Evolutionary conservation across 2,888 invertebrate genomes (phyloP).

Genomic region (Agonopterix alstromeriana): DNA sequence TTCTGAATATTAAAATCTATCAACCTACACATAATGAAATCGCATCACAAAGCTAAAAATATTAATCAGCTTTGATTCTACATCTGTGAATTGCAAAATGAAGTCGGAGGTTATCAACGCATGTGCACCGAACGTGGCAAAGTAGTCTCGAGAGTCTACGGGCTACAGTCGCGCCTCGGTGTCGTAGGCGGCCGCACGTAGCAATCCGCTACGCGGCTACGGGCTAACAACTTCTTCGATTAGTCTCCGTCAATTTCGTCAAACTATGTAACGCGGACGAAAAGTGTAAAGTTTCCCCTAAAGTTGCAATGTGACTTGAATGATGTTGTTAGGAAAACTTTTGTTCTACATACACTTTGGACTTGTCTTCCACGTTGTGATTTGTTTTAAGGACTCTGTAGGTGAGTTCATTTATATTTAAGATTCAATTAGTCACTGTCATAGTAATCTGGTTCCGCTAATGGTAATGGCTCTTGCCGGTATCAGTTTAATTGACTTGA

Average conservation of each 20-base stretch:
- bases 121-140: constrained; percentile 51
- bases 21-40: too few species aligned
- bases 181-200: constrained; percentile 45
- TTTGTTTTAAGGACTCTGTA: constrained; percentile 69
- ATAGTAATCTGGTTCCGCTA: background rate
- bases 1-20: too few species aligned
- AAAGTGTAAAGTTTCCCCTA: constrained; percentile 40
- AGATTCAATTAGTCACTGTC: constrained; percentile 1
- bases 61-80: background rate
- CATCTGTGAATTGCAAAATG: background rate
- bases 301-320: constrained; percentile 64
- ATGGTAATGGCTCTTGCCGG: constrained; percentile 1
- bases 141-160: constrained; percentile 7
- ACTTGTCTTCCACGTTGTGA: constrained; percentile 74
- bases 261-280: constrained; percentile 28
- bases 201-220: constrained; percentile 41
- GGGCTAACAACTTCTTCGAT: constrained; percentile 37
- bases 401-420: constrained; percentile 38
- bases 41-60: background rate
- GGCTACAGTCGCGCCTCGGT: constrained; percentile 47
- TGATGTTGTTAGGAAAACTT: constrained; percentile 70
- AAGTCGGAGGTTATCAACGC: constrained; percentile 29
- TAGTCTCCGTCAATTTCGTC: constrained; percentile 25
- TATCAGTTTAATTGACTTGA: constrained; percentile 7
- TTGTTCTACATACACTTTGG: constrained; percentile 71